These are phyloP conservation scores for Eupeodes corollae DNA, from an alignment of 1,140 invertebrate genomes.

Conservation along the genomic window DNA sequence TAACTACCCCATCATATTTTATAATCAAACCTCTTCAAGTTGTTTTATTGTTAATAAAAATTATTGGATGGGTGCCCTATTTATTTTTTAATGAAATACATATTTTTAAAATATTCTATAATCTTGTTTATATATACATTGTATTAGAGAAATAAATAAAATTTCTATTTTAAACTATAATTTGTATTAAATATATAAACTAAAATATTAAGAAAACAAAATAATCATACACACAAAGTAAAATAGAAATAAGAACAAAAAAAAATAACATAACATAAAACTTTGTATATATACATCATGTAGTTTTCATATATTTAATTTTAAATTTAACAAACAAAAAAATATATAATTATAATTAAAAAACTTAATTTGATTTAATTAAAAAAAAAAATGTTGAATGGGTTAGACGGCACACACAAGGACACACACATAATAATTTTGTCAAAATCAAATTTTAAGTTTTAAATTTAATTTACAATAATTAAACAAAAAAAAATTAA, in stretches of 20 bases:
- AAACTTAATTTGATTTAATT: neutral
- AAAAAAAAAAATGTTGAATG: slow-evolving; percentile 2
- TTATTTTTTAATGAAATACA: too few relatives aligned
- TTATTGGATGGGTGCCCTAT: too few relatives aligned
- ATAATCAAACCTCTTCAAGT: too few relatives aligned
- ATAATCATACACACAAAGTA: slow-evolving; percentile 9
- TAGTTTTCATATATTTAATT: neutral
- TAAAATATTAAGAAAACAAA: neutral
- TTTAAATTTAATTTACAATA: slow-evolving; percentile 25
- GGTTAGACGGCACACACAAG: slow-evolving; percentile 3
- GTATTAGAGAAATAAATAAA: neutral
- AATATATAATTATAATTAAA: slow-evolving; percentile 1
- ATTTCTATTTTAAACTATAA: neutral
- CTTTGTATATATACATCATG: neutral
- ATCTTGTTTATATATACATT: too few relatives aligned
- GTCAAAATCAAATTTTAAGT: slow-evolving; percentile 1
- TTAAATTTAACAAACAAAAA: neutral
- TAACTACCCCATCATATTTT: too few relatives aligned
- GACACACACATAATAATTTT: slow-evolving; percentile 1
- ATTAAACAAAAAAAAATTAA: slow-evolving; percentile 28
- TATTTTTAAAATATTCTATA: too few relatives aligned
- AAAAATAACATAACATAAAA: slow-evolving; percentile 1
- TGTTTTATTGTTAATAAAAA: too few relatives aligned
- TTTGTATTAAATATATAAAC: too few relatives aligned
- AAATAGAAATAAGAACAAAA: neutral